Evolutionary conservation across 1,140 invertebrate species (phyloP), one percentile per base, ranked within the genome.

Genomic region (Formica selysi): DNA sequence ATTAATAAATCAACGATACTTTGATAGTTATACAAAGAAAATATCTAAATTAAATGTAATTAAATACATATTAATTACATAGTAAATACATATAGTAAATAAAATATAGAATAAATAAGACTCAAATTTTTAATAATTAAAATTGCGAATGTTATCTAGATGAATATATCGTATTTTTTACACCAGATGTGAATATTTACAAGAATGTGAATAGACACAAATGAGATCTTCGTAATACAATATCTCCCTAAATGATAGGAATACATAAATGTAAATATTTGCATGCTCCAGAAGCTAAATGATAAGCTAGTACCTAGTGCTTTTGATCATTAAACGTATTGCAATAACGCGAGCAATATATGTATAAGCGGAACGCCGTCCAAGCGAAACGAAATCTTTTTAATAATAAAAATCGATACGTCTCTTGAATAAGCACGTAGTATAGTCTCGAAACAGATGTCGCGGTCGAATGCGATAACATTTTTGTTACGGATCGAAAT

Each of bases 341-440:
- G 11, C 61, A 19, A 5, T 38, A 80, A 38, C 29, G 11, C 38
- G 16, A 16, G 67, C 38, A 48, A 68, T 16, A 32, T 32, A 32
- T 32, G 3, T 36, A 67, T 26, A 79, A 67, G 76, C 44, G 76
- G 51, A 38, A 38, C 16, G 22, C n/a, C 64, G 32, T 51, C 22
- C 62, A 70, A 80, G 22, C 76, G 64, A 70, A 70, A 68, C 64
- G 16, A 80, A 65, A 80, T 41, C 64, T 68, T 54, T 68, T 80
- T 54, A 65, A 70, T 62, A 54, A 32, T 38, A 80, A 70, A 78
- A 54, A 54, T 80, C 13, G 22, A 68, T 44, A 54, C n/a, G 44
- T 32, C 5, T 26, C 16, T 16, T 19, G 48, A 51, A 51, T 51
- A 26, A 78, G 32, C 19, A 19, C 26, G 54, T 38, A 7, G 16